These are phyloP conservation scores for Pandemis cinnamomeana DNA, from an alignment of 2,888 invertebrate genomes.

Conservation along the genomic window DNA sequence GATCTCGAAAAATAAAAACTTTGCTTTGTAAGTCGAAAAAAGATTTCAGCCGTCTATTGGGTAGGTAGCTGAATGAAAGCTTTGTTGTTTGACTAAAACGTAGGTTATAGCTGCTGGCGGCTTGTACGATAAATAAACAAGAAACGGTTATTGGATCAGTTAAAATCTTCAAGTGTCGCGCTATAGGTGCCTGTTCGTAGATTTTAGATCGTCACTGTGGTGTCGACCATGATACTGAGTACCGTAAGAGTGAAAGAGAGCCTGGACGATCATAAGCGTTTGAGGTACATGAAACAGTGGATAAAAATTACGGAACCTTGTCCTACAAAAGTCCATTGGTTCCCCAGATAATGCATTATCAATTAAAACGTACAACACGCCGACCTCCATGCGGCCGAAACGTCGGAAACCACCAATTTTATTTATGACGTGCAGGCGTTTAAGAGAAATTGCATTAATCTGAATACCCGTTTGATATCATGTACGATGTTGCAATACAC, in stretches of 20 bases:
- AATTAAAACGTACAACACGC: conserved; percentile 71
- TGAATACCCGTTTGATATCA: conserved; percentile 84
- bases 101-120: too few species aligned
- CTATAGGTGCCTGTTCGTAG: too few species aligned
- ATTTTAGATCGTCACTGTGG: too few species aligned
- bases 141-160: not conserved
- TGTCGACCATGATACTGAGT: too few species aligned
- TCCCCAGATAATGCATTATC: conserved; percentile 54
- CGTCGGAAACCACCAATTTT: conserved; percentile 79
- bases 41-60: not conserved
- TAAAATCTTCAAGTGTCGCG: not conserved
- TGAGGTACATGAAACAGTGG: not conserved
- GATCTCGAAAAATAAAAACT: not conserved
- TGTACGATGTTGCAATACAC: conserved; percentile 82
- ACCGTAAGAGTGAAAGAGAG: too few species aligned
- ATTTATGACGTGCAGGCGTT: conserved; percentile 84
- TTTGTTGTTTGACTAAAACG: too few species aligned
- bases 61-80: not conserved
- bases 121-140: not conserved
- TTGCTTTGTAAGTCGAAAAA: not conserved
- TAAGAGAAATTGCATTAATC: conserved; percentile 85
- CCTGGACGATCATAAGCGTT: not conserved
- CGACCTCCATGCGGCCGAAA: conserved; percentile 62
- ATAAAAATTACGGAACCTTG: not conserved
- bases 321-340: not conserved